Percentiles rank a stretch among this genome's conserved stretches.
phyloP scores from a whole-genome alignment of 2,888 invertebrate species.

The Amblyjoppa fuscipennis region DNA sequence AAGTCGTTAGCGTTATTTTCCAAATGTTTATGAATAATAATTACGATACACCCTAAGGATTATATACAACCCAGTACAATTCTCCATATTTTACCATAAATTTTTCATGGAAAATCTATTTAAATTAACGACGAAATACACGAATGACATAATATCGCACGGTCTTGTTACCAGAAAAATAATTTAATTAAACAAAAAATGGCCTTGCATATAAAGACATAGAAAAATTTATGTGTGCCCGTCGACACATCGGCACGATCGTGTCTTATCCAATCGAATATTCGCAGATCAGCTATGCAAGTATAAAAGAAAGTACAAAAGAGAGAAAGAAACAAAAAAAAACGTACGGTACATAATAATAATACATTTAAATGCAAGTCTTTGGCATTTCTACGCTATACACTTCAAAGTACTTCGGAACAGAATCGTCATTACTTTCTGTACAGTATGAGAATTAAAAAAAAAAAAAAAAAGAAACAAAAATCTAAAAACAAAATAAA shows the following conservation, averaged over 20 bases:
- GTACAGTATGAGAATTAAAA: conserved; percentile 36
- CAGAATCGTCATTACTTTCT: conserved; percentile 31
- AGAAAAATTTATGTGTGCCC: conserved; percentile 28
- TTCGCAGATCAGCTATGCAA: conserved; percentile 14
- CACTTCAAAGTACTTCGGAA: conserved; percentile 52
- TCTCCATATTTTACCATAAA: conserved; percentile 56
- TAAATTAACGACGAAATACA: conserved; percentile 4
- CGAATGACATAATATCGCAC: conserved; percentile 25
- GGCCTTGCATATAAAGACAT: conserved; percentile 19
- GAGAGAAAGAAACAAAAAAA: conserved; percentile 53
- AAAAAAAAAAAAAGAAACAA: conserved; percentile 23
- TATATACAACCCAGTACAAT: conserved; percentile 72
- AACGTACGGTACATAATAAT: conserved; percentile 72
- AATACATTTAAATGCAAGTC: conserved; percentile 82
- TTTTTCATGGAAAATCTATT: conserved; percentile 59
- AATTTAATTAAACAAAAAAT: conserved; percentile 22
- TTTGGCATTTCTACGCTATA: conserved; percentile 80
- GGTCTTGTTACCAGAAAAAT: conserved; percentile 8
- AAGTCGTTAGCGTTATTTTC: conserved; percentile 43
- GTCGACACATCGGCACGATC: conserved; percentile 6
- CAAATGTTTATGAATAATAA: conserved; percentile 60
- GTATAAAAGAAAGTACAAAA: conserved; percentile 40
- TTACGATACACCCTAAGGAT: conserved; percentile 43
- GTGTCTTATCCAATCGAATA: neutral
- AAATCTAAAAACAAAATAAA: conserved; percentile 2